phyloP scores from a whole-genome alignment of 2,797 vertebrate genomes.

The Spheniscus humboldti region DNA sequence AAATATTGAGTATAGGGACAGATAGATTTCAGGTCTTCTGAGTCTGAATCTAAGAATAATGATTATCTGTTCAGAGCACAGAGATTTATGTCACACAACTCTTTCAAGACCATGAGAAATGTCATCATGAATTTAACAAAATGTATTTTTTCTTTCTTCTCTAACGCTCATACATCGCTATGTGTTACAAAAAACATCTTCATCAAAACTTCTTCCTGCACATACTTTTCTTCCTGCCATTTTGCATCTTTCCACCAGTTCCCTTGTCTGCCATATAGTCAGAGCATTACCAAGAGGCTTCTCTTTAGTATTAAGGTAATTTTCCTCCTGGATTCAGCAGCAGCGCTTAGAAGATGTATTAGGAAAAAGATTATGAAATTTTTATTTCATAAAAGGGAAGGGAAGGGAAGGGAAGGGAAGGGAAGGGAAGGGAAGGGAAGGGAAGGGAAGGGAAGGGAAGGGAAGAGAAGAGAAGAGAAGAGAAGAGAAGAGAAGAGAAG shows the following conservation, averaged over 20 bases:
- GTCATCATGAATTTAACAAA: background rate
- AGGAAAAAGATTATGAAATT: background rate
- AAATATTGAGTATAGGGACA: background rate
- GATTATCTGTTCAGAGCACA: background rate
- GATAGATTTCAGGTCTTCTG: background rate
- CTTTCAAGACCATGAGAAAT: background rate
- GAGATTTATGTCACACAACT: background rate
- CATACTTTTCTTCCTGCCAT: background rate
- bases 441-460: no score
- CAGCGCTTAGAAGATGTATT: fast-evolving
- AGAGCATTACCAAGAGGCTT: background rate
- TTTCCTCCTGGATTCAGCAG: background rate
- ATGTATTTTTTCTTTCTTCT: background rate
- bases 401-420: no score
- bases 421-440: no score
- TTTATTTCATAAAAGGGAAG: background rate
- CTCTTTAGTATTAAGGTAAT: background rate
- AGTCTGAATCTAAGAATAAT: background rate
- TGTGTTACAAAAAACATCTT: background rate
- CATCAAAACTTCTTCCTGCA: background rate
- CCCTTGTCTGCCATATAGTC: background rate
- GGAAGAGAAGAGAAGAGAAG: no score
- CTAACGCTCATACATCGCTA: background rate
- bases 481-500: no score
- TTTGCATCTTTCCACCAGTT: background rate